Evolutionary conservation across 2,888 invertebrate species (phyloP).

Genomic region (Onthophagus sagittarius): DNA sequence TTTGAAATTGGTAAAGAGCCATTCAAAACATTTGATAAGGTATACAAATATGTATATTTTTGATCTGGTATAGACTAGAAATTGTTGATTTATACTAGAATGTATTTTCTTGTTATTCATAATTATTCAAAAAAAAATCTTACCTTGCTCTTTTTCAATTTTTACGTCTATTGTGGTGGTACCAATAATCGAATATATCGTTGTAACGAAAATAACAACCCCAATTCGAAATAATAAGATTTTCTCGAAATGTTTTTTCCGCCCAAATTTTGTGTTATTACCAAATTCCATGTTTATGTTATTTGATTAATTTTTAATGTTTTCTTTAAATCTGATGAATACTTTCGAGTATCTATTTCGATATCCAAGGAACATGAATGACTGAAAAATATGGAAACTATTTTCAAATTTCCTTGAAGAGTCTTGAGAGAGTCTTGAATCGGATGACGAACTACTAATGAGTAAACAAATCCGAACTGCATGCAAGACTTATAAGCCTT

Average conservation of each 20-base stretch:
- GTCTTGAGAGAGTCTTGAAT: not conserved
- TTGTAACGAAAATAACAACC: not conserved
- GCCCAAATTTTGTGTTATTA: not conserved
- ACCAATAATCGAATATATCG: conserved; percentile 1
- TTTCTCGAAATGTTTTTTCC: not conserved
- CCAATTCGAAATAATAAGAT: conserved; percentile 1
- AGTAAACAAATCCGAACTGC: not conserved
- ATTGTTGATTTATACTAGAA: too few species aligned
- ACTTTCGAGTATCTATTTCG: not conserved
- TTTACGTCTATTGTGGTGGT: not conserved
- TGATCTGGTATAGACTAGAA: not conserved
- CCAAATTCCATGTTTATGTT: not conserved
- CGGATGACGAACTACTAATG: not conserved
- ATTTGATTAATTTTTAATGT: too few species aligned
- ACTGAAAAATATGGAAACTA: not conserved
- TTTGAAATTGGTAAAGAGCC: not conserved
- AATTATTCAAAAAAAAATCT: not conserved
- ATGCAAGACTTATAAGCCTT: not conserved
- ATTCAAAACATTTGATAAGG: not conserved
- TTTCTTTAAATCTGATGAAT: not conserved
- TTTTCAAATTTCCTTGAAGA: not conserved
- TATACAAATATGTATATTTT: not conserved
- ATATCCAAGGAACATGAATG: conserved; percentile 6
- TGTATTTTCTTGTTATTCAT: too few species aligned
- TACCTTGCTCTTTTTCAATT: not conserved